phyloP scores from a whole-genome alignment of 2,888 invertebrate species.

The Cheiracanthium punctorium region DNA sequence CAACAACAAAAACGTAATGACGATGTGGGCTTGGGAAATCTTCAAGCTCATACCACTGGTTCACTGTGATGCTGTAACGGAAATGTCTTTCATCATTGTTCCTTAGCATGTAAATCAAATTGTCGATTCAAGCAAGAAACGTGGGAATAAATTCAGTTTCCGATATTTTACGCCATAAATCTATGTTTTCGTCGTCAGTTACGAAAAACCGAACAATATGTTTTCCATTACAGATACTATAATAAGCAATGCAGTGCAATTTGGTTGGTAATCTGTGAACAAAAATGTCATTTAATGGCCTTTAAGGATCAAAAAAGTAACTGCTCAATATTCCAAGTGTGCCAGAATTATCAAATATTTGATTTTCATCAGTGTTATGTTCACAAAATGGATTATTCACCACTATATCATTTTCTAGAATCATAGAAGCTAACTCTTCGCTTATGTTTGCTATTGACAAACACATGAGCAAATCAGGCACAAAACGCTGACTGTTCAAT shows the following conservation, averaged over 20 bases:
- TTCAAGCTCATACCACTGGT: background rate
- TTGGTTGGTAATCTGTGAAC: background rate
- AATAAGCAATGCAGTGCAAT: background rate
- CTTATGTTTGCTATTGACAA: background rate
- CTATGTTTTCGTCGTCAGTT: slow-evolving; percentile 20
- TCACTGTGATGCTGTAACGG: background rate
- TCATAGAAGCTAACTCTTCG: background rate
- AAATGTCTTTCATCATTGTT: background rate
- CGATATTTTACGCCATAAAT: slow-evolving; percentile 15
- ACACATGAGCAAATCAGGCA: slow-evolving; percentile 6
- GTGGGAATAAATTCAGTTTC: background rate
- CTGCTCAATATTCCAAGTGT: background rate
- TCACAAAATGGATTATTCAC: background rate
- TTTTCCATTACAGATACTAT: background rate
- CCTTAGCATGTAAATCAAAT: slow-evolving; percentile 27
- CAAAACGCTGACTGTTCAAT: background rate
- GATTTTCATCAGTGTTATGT: no score
- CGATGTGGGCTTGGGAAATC: background rate
- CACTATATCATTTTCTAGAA: background rate
- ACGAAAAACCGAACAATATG: background rate
- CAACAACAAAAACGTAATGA: slow-evolving; percentile 1
- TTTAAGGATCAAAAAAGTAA: background rate
- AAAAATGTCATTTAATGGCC: background rate
- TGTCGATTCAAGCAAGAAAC: background rate
- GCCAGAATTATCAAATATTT: background rate